phyloP scores from a whole-genome alignment of 1,140 invertebrate species.

The Leptonema lineaticorne region DNA sequence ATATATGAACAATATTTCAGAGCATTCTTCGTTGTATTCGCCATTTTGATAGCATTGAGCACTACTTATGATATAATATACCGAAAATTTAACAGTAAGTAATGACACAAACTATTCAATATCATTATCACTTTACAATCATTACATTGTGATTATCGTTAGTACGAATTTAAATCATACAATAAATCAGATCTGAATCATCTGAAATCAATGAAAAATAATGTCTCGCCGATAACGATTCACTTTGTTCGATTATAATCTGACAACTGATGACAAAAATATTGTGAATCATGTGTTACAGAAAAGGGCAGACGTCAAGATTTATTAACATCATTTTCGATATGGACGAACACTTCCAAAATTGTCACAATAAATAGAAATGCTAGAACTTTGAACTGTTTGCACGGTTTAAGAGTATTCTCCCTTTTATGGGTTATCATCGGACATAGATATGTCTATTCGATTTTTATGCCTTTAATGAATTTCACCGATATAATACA shows the following conservation, averaged over 20 bases:
- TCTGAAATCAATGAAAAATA: too few species aligned
- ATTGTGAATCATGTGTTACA: neutral
- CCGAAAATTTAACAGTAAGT: neutral
- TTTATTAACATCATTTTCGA: conserved; percentile 45
- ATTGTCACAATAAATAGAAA: conserved; percentile 44
- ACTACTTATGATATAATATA: neutral
- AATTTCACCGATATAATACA: conserved; percentile 45
- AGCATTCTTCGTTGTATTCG: conserved; percentile 1
- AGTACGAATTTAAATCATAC: too few species aligned
- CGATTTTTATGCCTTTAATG: conserved; percentile 42
- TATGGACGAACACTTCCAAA: conserved; percentile 47
- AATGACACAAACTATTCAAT: too few species aligned
- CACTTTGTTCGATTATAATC: too few species aligned
- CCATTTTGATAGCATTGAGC: neutral
- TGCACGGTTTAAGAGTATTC: conserved; percentile 60
- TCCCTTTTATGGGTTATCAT: conserved; percentile 68
- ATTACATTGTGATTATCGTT: too few species aligned
- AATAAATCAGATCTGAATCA: too few species aligned
- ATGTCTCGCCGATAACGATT: too few species aligned
- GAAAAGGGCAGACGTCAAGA: neutral
- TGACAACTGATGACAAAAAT: neutral
- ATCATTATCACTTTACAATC: too few species aligned
- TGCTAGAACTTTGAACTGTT: conserved; percentile 46
- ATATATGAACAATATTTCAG: too few species aligned
- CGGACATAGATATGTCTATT: conserved; percentile 55